phyloP scores from a whole-genome alignment of 2,797 vertebrate genomes.

The Centropyge bicolor region DNA sequence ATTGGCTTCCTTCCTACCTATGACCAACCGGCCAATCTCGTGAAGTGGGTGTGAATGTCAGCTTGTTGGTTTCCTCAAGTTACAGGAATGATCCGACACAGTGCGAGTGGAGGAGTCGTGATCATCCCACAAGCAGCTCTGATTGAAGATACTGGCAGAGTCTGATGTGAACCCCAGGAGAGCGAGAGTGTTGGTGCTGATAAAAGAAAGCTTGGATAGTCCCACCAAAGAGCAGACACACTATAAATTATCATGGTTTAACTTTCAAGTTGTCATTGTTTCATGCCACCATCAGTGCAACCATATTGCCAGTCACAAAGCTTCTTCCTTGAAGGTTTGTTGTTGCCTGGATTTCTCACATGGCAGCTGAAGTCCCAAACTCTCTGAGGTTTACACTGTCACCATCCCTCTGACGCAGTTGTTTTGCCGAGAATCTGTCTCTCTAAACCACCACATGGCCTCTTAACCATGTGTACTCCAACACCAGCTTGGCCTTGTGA shows the following conservation, averaged over 20 bases:
- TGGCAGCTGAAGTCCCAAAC: background rate
- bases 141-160: background rate
- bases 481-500: background rate
- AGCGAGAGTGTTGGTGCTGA: background rate
- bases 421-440: conserved; percentile 26
- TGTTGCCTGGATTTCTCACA: background rate
- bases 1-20: no score
- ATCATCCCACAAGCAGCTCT: background rate
- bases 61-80: background rate
- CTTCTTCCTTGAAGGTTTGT: background rate
- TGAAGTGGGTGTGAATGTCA: no score
- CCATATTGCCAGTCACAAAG: background rate
- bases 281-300: background rate
- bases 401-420: conserved; percentile 11
- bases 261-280: background rate
- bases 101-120: background rate
- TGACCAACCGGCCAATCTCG: no score
- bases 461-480: background rate
- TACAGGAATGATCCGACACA: background rate
- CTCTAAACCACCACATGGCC: background rate
- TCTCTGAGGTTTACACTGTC: background rate
- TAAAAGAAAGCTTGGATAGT: background rate
- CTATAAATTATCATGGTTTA: no score
- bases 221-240: background rate
- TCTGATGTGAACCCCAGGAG: background rate